phyloP scores from a whole-genome alignment of 2,888 invertebrate genomes.

The Gonocerus acuteangulatus region DNA sequence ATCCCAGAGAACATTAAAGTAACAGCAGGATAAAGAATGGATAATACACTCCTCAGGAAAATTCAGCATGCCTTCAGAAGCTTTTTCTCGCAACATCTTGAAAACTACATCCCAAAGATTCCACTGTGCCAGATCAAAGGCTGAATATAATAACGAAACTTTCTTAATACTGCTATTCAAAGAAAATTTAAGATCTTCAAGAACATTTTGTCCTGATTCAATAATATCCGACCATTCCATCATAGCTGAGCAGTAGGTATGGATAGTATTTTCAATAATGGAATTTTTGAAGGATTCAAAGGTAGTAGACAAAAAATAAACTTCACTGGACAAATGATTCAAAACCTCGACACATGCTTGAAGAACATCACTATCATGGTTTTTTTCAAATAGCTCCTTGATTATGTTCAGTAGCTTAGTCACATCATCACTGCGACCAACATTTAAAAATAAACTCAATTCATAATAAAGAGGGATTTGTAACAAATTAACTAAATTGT shows the following conservation, averaged over 20 bases:
- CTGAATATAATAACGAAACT: constrained; percentile 10
- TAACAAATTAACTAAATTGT: constrained; percentile 88
- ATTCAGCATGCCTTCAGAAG: not conserved
- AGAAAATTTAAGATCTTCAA: not conserved
- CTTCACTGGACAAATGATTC: constrained; percentile 3
- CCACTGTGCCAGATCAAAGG: not conserved
- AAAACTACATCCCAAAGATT: constrained; percentile 5
- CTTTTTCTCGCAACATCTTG: not conserved
- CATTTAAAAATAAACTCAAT: constrained; percentile 91
- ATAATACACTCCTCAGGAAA: constrained; percentile 5
- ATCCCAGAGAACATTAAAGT: constrained; percentile 13
- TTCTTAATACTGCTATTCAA: not conserved
- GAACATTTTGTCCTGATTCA: not conserved
- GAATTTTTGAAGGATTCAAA: not conserved
- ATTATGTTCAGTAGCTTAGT: not conserved
- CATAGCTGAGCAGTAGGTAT: not conserved
- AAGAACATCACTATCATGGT: constrained; percentile 1
- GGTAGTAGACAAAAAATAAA: not conserved
- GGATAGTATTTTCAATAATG: not conserved
- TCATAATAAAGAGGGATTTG: constrained; percentile 95
- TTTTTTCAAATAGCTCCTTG: not conserved
- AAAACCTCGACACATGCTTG: constrained; percentile 1
- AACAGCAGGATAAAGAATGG: not conserved
- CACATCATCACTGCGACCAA: constrained; percentile 65
- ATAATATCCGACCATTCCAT: not conserved